phyloP scores from a whole-genome alignment of 1,140 invertebrate genomes.

The Pseudomyrmex concolor region DNA sequence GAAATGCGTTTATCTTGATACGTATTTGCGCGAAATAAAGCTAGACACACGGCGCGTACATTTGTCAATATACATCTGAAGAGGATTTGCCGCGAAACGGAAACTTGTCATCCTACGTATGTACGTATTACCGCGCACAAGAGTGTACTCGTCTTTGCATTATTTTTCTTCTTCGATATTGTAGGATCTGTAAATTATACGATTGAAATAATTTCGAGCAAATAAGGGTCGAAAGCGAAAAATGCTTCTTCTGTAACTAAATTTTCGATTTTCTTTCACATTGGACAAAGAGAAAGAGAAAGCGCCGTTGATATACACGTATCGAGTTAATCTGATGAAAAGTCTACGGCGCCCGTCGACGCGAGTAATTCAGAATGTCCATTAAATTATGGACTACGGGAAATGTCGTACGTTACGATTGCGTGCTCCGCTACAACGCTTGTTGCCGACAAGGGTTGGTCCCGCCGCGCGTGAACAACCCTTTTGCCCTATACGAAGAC shows the following conservation, averaged over 20 bases:
- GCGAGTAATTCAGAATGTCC: slow-evolving; percentile 12
- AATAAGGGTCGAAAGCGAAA: no score
- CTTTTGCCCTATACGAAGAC: neutral
- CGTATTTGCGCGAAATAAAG: neutral
- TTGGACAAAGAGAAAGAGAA: neutral
- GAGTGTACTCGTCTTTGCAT: neutral
- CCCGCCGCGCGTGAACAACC: neutral
- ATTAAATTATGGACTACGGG: slow-evolving; percentile 53
- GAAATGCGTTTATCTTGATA: neutral
- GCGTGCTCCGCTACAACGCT: slow-evolving; percentile 29
- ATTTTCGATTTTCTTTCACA: no score
- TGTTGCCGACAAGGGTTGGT: slow-evolving; percentile 39
- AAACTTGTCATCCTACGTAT: neutral
- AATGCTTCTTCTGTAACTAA: no score
- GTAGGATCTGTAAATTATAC: neutral
- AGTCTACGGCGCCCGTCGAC: neutral
- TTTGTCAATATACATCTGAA: neutral
- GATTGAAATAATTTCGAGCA: no score
- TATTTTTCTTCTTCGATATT: no score
- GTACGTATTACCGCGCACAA: neutral
- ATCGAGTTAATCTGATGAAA: slow-evolving; percentile 50
- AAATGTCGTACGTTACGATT: slow-evolving; percentile 48
- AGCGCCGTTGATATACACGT: slow-evolving; percentile 22
- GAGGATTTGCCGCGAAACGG: neutral
- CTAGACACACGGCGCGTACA: neutral